Conservation (phyloP, 2,797 vertebrate species). For the Saxicola maurus region DNA sequence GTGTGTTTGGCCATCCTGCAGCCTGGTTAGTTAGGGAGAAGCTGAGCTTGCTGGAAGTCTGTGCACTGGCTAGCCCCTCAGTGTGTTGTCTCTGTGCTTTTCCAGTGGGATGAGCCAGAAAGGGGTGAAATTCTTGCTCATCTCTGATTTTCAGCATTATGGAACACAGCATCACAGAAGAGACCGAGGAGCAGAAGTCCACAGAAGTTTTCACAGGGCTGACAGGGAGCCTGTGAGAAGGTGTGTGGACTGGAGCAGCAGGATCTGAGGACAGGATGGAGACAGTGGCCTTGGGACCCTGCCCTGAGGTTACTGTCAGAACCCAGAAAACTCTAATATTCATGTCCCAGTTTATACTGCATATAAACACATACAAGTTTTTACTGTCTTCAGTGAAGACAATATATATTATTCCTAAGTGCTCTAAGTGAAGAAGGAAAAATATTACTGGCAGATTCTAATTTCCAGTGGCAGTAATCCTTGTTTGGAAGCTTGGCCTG, state of each 20-base stretch:
- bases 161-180: background rate
- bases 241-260: background rate
- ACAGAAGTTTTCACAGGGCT: background rate
- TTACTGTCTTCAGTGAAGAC: background rate
- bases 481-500: background rate
- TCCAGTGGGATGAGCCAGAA: background rate
- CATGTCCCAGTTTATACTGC: background rate
- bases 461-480: background rate
- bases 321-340: background rate
- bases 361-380: background rate
- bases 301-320: background rate
- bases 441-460: background rate
- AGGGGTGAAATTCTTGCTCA: background rate
- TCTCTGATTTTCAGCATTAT: background rate
- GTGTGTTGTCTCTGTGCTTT: background rate
- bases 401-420: background rate
- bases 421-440: background rate
- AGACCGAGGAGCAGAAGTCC: background rate
- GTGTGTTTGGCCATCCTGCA: background rate
- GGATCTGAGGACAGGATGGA: background rate
- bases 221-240: background rate
- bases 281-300: fast-evolving
- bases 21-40: background rate
- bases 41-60: background rate
- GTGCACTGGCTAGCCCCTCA: background rate